A percentile compares a stretch with the other conserved stretches of the same genome.
These are phyloP conservation scores for Rhagophthalmus giganteus DNA, from an alignment of 2,888 invertebrate genomes.

Conservation along the genomic window DNA sequence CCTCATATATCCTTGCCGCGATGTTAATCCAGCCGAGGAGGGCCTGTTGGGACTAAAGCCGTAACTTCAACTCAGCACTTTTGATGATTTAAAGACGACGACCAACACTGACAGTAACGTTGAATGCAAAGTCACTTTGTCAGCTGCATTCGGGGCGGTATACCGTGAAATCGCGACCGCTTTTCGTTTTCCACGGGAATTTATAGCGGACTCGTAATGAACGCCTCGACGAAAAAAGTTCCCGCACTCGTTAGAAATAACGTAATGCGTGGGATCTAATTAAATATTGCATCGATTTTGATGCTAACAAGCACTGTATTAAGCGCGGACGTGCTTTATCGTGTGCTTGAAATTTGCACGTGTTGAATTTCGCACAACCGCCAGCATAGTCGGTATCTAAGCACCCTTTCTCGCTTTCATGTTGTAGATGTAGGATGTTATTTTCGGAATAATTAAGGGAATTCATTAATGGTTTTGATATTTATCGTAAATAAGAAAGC, in stretches of 20 bases:
- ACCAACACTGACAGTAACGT: constrained; percentile 40
- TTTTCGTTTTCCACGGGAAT: constrained; percentile 23
- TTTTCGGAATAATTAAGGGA: too few species aligned
- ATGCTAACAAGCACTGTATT: constrained; percentile 7
- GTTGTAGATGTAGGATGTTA: too few species aligned
- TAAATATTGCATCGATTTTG: constrained; percentile 19
- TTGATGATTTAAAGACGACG: constrained; percentile 53
- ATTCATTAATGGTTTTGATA: too few species aligned
- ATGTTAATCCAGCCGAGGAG: constrained; percentile 51
- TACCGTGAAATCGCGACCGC: constrained; percentile 36
- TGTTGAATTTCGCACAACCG: constrained; percentile 11
- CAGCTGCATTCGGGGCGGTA: constrained; percentile 38
- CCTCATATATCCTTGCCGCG: constrained; percentile 52
- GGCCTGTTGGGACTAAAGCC: constrained; percentile 32
- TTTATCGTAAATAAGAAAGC: too few species aligned
- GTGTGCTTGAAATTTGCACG: constrained; percentile 10
- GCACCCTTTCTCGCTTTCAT: too few species aligned
- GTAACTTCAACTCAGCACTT: constrained; percentile 49
- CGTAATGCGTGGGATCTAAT: constrained; percentile 13
- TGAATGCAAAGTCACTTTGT: constrained; percentile 47
- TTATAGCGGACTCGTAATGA: constrained; percentile 16
- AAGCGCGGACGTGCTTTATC: constrained; percentile 12
- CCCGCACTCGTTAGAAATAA: constrained; percentile 4
- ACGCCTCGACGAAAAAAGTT: constrained; percentile 6
- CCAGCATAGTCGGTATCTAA: too few species aligned